A percentile compares a stretch with the other conserved stretches of the same genome.
Conservation (phyloP, 1,140 invertebrate genomes). For the Drosophila pachea region DNA sequence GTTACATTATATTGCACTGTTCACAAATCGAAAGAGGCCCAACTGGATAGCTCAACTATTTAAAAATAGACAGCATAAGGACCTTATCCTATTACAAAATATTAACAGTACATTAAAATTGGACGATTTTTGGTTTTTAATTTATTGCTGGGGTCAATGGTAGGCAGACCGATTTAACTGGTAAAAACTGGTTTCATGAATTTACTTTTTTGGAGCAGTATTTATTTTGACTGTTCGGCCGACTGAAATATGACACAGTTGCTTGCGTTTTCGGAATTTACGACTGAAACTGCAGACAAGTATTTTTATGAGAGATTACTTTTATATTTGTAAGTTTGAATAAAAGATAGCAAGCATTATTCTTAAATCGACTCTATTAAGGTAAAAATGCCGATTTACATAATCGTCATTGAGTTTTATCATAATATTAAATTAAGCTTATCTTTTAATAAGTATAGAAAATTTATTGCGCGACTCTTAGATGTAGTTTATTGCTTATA, state of each 20-base stretch:
- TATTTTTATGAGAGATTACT: conserved; percentile 8
- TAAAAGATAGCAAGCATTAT: background rate
- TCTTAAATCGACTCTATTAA: background rate
- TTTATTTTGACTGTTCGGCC: conserved; percentile 20
- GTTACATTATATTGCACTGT: background rate
- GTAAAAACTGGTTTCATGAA: conserved; percentile 60
- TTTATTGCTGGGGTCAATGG: conserved; percentile 61
- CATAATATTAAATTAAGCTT: background rate
- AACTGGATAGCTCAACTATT: no score
- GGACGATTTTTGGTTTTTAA: conserved; percentile 21
- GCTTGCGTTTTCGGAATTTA: conserved; percentile 17
- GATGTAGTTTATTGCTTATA: no score
- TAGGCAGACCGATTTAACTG: conserved; percentile 22
- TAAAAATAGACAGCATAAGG: no score
- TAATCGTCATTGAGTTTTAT: no score
- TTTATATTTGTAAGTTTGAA: conserved; percentile 1
- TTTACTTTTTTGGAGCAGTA: conserved; percentile 40
- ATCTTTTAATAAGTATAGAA: background rate
- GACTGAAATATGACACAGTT: conserved; percentile 32
- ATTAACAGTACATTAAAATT: conserved; percentile 27
- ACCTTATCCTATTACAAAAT: conserved; percentile 1
- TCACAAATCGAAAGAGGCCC: no score
- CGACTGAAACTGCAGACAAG: background rate
- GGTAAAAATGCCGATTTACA: background rate
- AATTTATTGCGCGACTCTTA: no score